Percentiles rank a stretch among this genome's conserved stretches.
Conservation (phyloP, 2,888 invertebrate genomes). For the Caenorhabditis doughertyi region DNA sequence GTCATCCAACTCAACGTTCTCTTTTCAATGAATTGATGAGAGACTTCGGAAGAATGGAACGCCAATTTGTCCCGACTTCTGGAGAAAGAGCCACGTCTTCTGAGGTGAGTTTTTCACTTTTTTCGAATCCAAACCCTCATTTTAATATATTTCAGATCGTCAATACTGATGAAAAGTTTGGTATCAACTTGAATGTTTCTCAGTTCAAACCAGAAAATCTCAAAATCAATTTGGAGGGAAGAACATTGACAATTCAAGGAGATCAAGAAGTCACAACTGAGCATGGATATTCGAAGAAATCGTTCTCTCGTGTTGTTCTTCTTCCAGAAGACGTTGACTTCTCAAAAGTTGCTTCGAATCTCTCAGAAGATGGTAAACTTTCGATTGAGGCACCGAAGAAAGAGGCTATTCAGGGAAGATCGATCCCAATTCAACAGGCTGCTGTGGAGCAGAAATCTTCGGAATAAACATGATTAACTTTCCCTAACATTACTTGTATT, state of each 20-base stretch:
- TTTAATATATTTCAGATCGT: slow-evolving; percentile 39
- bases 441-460: neutral
- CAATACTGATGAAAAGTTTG: slow-evolving; percentile 14
- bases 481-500: neutral
- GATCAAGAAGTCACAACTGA: slow-evolving; percentile 56
- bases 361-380: slow-evolving; percentile 57
- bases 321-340: slow-evolving; percentile 63
- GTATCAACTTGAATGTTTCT: no score
- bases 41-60: slow-evolving; percentile 33
- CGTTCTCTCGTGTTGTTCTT: slow-evolving; percentile 49
- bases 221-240: slow-evolving; percentile 61
- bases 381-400: slow-evolving; percentile 61
- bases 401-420: slow-evolving; percentile 8
- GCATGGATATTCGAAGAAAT: slow-evolving; percentile 59
- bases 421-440: slow-evolving; percentile 27
- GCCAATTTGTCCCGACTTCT: neutral
- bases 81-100: neutral
- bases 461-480: neutral
- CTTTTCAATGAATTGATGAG: slow-evolving; percentile 36
- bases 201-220: slow-evolving; percentile 67
- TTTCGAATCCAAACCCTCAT: neutral
- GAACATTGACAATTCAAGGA: slow-evolving; percentile 63
- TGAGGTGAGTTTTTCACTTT: neutral
- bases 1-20: slow-evolving; percentile 23
- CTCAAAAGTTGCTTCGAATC: slow-evolving; percentile 39